Conservation (phyloP, 2,797 vertebrate genomes). For the Simalia tracyae region DNA sequence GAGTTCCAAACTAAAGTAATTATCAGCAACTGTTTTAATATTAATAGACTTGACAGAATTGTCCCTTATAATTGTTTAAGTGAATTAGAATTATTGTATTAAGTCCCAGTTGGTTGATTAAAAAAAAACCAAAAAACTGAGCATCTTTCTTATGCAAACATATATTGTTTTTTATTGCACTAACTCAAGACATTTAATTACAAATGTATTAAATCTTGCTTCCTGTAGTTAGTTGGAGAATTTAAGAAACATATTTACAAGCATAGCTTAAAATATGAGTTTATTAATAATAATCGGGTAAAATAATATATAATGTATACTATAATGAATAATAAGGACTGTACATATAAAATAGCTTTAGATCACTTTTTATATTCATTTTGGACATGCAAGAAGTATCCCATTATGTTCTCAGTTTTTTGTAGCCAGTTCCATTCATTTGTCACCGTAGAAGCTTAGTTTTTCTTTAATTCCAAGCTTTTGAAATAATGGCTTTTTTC, state of each 20-base stretch:
- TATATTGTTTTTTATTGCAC: conserved; percentile 15
- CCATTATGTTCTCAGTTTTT: background rate
- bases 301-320: background rate
- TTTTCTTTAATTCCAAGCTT: background rate
- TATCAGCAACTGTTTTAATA: conserved; percentile 72
- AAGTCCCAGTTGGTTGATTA: conserved; percentile 52
- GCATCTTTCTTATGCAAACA: conserved; percentile 10
- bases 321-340: background rate
- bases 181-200: conserved; percentile 31
- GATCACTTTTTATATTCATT: background rate
- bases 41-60: conserved; percentile 69
- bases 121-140: conserved; percentile 35
- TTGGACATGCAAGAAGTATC: background rate
- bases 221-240: conserved; percentile 27
- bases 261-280: conserved; percentile 10
- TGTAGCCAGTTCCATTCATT: background rate
- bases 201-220: conserved; percentile 45
- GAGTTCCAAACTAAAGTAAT: conserved; percentile 74
- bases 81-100: conserved; percentile 64
- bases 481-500: background rate
- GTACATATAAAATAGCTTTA: background rate
- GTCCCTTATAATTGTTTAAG: conserved; percentile 65
- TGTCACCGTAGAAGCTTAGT: background rate
- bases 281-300: background rate
- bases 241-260: background rate